Evolutionary conservation across 2,888 invertebrate genomes (phyloP), one percentile per base, ranked within the genome.

Genomic region (Drepanosiphum platanoidis): DNA sequence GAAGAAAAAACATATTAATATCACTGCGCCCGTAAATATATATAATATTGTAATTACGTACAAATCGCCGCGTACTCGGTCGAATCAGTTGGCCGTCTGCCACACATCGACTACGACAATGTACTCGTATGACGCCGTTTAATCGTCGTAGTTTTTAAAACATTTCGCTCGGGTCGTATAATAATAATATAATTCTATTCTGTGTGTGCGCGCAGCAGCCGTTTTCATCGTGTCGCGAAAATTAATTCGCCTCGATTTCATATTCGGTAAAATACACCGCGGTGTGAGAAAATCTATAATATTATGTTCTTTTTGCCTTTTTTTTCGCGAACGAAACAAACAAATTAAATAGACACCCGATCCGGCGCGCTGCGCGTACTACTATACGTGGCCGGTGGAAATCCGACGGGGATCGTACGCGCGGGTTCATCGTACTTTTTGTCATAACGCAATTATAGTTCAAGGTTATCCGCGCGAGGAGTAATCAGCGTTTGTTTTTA

Each of bases 341-440:
- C 64, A n/a, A n/a, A n/a, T n/a, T n/a, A n/a, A n/a, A n/a, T n/a
- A n/a, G 64, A 64, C 64, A 64, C 64, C 64, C 13, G 30, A 64
- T 64, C 27, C 58, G 5, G n/a, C 42, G n/a, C 18, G 46, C 5
- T 1, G 30, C 39, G n/a, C 42, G n/a, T 27, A 30, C 5, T 1
- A 42, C 39, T 72, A 27, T 42, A 70, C n/a, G 30, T 22, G 61
- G 42, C 32, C 66, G 13, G 79, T 46, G 4, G n/a, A 68, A 66
- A 68, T 79, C 66, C 64, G 8, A 15, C 15, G 58, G 22, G 30
- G n/a, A n/a, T n/a, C n/a, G n/a, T n/a, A n/a, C n/a, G n/a, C n/a
- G n/a, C 22, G 79, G 70, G 80, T 80, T 80, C 80, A 70, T 80
- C 80, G 80, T 70, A 80, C 80, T 71, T 52, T 71, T 71, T 58